Conservation (phyloP, 1,140 invertebrate genomes). For the Drosophila pruinosa region DNA sequence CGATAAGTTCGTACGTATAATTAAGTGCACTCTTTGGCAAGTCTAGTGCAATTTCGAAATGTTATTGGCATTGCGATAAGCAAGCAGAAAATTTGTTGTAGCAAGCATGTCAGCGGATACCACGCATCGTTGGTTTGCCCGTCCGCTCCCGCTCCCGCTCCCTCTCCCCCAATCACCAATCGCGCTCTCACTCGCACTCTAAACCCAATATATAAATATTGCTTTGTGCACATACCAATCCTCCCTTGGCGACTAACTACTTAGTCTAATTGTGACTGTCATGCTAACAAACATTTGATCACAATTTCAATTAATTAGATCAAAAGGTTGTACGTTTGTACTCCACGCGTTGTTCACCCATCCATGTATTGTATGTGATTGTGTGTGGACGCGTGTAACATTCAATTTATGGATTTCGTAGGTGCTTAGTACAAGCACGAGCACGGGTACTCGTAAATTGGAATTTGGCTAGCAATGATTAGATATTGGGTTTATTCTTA, state of each 20-base stretch:
- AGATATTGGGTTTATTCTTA: constrained; percentile 23
- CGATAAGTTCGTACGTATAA: not conserved
- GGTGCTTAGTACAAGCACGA: not conserved
- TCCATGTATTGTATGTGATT: too few species aligned
- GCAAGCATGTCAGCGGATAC: not conserved
- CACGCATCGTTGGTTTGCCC: not conserved
- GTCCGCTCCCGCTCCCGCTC: too few species aligned
- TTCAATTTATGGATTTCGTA: not conserved
- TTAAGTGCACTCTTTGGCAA: not conserved
- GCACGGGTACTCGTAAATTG: not conserved
- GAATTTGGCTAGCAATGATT: constrained; percentile 4
- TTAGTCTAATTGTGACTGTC: constrained; percentile 39
- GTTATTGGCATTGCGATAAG: not conserved
- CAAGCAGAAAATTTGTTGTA: not conserved
- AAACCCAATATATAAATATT: not conserved
- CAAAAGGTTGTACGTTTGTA: constrained; percentile 13
- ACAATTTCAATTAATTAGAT: constrained; percentile 33
- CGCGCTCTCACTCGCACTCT: not conserved
- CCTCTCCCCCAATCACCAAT: not conserved
- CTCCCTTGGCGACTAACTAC: not conserved
- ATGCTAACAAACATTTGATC: constrained; percentile 37
- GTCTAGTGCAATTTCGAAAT: not conserved
- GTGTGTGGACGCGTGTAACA: not conserved
- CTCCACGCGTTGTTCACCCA: too few species aligned
- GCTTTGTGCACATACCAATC: not conserved